Evolutionary conservation across 1,140 invertebrate genomes (phyloP), one percentile per base, ranked within the genome.

Genomic region (Heliconius congener): DNA sequence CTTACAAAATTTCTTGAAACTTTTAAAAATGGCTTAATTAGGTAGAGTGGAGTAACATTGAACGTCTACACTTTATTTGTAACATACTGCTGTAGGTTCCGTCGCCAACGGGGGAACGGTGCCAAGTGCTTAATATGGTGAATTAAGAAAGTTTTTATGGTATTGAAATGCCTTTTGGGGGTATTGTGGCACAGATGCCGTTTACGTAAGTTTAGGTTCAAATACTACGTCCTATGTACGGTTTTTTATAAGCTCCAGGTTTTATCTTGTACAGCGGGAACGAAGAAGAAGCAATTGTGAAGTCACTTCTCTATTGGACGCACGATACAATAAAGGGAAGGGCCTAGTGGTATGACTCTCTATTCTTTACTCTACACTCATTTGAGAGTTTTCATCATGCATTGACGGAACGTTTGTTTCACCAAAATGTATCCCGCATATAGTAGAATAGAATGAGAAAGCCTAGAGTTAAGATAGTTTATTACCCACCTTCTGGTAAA

Each of bases 11-110:
- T 5, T 6, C 11, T 66, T 27, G 60, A 16, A 66, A 66, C 19
- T 66, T 66, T 66, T 66, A 66, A 66, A 66, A 66, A 66, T 66
- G 60, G 23, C 60, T 30, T 66, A 66, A 66, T 66, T 66, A 66
- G 60, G 23, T 66, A 66, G 27, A 66, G 60, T 66, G 60, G 60
- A 30, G 60, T 66, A 66, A 66, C 60, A 66, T 66, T 66, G 60
- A 66, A 66, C 8, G 60, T 66, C 23, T 66, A 66, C 27, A 66
- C 60, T 66, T 66, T 66, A 18, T 66, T 66, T 66, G 27, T 66
- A 66, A 66, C 60, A 66, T 66, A 66, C 60, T 66, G 60, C 60
- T 30, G 8, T 30, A 66, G 27, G 11, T 66, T 30, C 13, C 23
- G 60, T 66, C 60, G 60, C 60, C 60, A 30, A 66, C 60, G 9